These are phyloP conservation scores for Atractosteus spatula DNA, from an alignment of 2,113 vertebrate species.

Conservation along the genomic window DNA sequence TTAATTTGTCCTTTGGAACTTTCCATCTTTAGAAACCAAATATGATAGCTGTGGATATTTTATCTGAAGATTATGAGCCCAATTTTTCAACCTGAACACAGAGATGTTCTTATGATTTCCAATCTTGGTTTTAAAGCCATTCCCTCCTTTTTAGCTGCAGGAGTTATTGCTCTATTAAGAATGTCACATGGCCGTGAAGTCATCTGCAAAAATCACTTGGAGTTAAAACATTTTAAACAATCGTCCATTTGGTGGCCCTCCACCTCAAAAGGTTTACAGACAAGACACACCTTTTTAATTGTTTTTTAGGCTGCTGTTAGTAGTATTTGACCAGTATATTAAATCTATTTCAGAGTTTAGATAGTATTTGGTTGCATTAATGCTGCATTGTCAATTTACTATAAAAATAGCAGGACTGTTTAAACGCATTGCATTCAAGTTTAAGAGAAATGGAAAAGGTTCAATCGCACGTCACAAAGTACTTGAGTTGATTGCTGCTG, in stretches of 20 bases:
- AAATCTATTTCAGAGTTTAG: no score
- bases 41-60: constrained; percentile 52
- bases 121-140: constrained; percentile 41
- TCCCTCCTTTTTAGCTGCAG: constrained; percentile 52
- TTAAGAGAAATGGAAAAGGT: not conserved
- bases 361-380: no score
- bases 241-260: constrained; percentile 56
- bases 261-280: not conserved
- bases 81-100: constrained; percentile 60
- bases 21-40: constrained; percentile 55
- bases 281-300: no score
- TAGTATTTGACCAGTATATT: no score
- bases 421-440: not conserved
- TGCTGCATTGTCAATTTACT: no score
- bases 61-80: constrained; percentile 63
- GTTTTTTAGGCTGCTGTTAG: no score
- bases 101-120: constrained; percentile 32
- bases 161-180: constrained; percentile 71
- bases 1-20: constrained; percentile 55
- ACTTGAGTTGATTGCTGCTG: not conserved
- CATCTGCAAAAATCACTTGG: not conserved
- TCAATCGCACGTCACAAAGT: not conserved
- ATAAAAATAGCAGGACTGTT: no score
- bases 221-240: constrained; percentile 28
- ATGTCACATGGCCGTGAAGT: constrained; percentile 67